Percentiles rank a stretch among this genome's conserved stretches.
phyloP scores from a whole-genome alignment of 2,888 invertebrate species.

The Metacarcinus magister region DNA sequence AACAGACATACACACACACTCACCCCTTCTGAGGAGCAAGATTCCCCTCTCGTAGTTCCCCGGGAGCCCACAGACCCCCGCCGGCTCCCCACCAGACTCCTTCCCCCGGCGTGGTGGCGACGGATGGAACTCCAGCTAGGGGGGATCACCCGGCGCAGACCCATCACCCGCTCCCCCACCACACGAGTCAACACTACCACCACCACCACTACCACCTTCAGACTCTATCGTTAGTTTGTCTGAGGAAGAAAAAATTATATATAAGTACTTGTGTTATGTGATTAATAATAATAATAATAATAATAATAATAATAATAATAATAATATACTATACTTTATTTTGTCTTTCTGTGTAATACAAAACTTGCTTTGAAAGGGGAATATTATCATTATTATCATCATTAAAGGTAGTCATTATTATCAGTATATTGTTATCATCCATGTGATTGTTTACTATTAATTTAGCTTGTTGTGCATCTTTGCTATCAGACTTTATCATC shows the following conservation, averaged over 20 bases:
- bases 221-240: slow-evolving; percentile 76
- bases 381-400: too few relatives aligned
- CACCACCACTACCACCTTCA: slow-evolving; percentile 21
- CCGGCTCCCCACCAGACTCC: slow-evolving; percentile 69
- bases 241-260: background rate
- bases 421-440: too few relatives aligned
- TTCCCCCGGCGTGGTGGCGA: slow-evolving; percentile 68
- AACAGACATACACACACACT: background rate
- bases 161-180: slow-evolving; percentile 10
- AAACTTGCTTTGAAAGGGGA: too few relatives aligned
- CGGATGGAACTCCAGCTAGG: slow-evolving; percentile 71
- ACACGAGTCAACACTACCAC: background rate
- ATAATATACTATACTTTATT: too few relatives aligned
- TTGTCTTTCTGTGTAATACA: too few relatives aligned
- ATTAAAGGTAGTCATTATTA: too few relatives aligned
- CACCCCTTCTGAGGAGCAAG: slow-evolving; percentile 77
- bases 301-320: too few relatives aligned
- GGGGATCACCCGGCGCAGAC: slow-evolving; percentile 54
- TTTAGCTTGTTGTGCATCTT: too few relatives aligned
- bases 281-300: too few relatives aligned
- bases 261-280: background rate
- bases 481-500: too few relatives aligned
- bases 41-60: slow-evolving; percentile 72
- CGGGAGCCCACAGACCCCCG: slow-evolving; percentile 72
- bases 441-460: too few relatives aligned